Evolutionary conservation across 2,888 invertebrate genomes (phyloP).

Genomic region (Heliconius cydno): DNA sequence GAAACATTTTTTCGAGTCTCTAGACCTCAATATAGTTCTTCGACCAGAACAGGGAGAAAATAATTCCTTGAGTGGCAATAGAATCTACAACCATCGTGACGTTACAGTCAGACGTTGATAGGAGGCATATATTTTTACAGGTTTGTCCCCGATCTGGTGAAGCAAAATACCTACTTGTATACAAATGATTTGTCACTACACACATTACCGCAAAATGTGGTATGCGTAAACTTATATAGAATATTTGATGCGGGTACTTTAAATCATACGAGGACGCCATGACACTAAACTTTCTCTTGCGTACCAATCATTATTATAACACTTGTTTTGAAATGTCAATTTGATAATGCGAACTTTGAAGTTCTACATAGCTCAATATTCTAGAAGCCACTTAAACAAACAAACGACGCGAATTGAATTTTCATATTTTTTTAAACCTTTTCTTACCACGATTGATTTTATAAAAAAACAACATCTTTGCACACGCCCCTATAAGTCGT

Average conservation of each 20-base stretch:
- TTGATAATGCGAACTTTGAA: not conserved
- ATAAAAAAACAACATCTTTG: no score
- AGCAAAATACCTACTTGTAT: not conserved
- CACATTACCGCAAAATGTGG: conserved; percentile 7
- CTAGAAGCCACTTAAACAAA: not conserved
- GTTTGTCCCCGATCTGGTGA: not conserved
- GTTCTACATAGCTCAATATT: no score
- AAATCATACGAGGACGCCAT: not conserved
- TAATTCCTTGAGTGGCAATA: not conserved
- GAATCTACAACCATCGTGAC: not conserved
- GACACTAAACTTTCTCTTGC: not conserved
- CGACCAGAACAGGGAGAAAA: no score
- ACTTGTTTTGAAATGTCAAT: not conserved
- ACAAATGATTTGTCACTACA: not conserved
- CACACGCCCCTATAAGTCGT: not conserved
- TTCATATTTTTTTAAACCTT: not conserved
- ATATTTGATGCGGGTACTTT: conserved; percentile 1
- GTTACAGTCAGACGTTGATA: not conserved
- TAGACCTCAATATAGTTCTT: no score
- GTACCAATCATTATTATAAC: not conserved
- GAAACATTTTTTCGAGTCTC: no score
- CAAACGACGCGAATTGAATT: not conserved
- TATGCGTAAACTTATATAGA: not conserved
- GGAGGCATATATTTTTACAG: no score
- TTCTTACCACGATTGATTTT: not conserved